Percentiles rank a stretch among this genome's conserved stretches.
Conservation (phyloP, 2,888 invertebrate species). For the Plusia festucae region DNA sequence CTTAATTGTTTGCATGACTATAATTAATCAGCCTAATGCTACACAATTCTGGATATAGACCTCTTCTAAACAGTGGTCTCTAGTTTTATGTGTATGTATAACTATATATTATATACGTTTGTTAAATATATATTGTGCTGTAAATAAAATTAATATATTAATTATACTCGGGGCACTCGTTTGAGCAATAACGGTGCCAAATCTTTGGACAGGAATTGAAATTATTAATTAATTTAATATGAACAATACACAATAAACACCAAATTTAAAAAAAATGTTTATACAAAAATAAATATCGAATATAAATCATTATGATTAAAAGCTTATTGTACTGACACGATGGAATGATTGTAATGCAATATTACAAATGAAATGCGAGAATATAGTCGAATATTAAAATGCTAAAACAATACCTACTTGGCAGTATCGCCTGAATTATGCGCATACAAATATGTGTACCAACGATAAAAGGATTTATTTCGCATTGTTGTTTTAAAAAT, state of each 20-base stretch:
- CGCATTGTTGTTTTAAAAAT: no score
- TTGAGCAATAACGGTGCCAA: slow-evolving; percentile 64
- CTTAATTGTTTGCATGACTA: not conserved
- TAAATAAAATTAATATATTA: slow-evolving; percentile 57
- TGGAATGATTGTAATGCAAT: slow-evolving; percentile 34
- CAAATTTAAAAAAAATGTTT: slow-evolving; percentile 64
- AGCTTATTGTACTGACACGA: slow-evolving; percentile 57
- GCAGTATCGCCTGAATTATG: no score
- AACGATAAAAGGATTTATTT: no score
- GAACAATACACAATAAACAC: slow-evolving; percentile 58
- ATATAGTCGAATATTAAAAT: slow-evolving; percentile 57
- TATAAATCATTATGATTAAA: slow-evolving; percentile 62
- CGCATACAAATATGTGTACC: no score
- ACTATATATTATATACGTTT: slow-evolving; percentile 24
- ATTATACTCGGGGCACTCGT: slow-evolving; percentile 56
- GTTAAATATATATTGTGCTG: slow-evolving; percentile 40
- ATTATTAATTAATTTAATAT: slow-evolving; percentile 63
- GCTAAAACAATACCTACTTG: slow-evolving; percentile 15
- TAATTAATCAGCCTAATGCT: not conserved
- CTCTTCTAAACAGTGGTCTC: not conserved
- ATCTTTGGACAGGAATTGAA: slow-evolving; percentile 79
- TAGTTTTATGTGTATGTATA: not conserved
- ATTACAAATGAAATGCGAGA: slow-evolving; percentile 36
- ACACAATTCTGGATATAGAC: not conserved
- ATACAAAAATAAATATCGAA: slow-evolving; percentile 73